Conservation (phyloP, 2,797 vertebrate species). For the Rhynchonycteris naso region DNA sequence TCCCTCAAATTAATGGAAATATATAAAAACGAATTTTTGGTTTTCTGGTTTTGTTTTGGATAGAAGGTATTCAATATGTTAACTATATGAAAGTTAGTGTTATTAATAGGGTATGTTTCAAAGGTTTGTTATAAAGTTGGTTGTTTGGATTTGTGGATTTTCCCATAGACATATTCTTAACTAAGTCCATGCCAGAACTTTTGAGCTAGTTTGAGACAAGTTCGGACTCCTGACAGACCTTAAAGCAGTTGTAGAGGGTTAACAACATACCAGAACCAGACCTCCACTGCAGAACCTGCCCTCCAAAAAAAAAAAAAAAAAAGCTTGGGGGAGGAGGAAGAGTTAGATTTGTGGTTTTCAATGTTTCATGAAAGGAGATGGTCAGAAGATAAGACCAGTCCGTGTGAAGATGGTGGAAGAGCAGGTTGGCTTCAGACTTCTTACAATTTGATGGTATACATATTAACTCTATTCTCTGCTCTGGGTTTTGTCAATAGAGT, state of each 20-base stretch:
- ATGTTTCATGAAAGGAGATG: neutral
- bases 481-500: neutral
- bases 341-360: neutral
- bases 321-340: neutral
- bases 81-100: neutral
- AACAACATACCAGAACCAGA: neutral
- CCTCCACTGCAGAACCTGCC: too few relatives aligned
- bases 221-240: neutral
- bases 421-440: neutral
- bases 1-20: too few relatives aligned
- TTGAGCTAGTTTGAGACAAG: neutral
- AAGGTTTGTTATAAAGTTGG: conserved; percentile 37
- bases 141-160: conserved; percentile 34
- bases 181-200: neutral
- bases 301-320: neutral
- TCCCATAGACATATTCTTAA: neutral
- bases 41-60: conserved; percentile 47
- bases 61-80: neutral
- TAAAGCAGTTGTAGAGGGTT: neutral
- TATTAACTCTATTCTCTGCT: neutral
- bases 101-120: neutral
- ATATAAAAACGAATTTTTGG: too few relatives aligned
- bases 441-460: neutral
- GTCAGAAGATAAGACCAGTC: neutral
- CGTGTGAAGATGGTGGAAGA: neutral